Evolutionary conservation across 2,797 vertebrate species (phyloP).

Genomic region (Anabacerthia variegaticeps): DNA sequence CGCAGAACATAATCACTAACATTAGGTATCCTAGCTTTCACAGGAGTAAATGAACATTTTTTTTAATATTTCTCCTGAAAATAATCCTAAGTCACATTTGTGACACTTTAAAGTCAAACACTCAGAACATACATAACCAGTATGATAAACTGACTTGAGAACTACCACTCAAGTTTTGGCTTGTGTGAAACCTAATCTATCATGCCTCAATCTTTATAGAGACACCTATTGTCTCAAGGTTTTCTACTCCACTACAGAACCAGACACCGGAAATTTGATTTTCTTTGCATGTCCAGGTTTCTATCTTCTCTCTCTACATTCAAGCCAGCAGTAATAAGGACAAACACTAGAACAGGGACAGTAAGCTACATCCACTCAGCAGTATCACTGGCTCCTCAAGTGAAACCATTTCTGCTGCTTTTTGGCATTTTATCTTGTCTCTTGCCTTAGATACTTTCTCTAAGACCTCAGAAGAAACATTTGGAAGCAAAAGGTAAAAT

Average conservation of each 20-base stretch:
- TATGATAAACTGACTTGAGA: background rate
- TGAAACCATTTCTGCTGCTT: background rate
- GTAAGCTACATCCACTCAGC: background rate
- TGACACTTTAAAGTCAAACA: background rate
- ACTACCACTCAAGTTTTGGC: background rate
- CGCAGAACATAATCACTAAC: background rate
- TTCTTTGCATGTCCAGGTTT: background rate
- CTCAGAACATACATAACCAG: background rate
- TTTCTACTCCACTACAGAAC: background rate
- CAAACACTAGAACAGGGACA: background rate
- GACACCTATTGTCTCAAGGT: background rate
- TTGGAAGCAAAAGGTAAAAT: background rate
- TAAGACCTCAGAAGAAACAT: background rate
- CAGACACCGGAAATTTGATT: background rate
- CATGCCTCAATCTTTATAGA: fast-evolving
- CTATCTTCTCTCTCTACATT: background rate
- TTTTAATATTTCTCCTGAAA: background rate
- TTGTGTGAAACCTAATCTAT: background rate
- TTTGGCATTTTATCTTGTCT: background rate
- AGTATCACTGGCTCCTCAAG: background rate
- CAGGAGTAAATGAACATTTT: fast-evolving
- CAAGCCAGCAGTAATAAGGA: background rate
- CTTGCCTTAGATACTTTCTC: background rate
- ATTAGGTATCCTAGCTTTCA: background rate
- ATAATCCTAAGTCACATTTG: fast-evolving